Base-by-base conservation (phyloP, 2,113 vertebrate species). In the Anguilla rostrata region DNA sequence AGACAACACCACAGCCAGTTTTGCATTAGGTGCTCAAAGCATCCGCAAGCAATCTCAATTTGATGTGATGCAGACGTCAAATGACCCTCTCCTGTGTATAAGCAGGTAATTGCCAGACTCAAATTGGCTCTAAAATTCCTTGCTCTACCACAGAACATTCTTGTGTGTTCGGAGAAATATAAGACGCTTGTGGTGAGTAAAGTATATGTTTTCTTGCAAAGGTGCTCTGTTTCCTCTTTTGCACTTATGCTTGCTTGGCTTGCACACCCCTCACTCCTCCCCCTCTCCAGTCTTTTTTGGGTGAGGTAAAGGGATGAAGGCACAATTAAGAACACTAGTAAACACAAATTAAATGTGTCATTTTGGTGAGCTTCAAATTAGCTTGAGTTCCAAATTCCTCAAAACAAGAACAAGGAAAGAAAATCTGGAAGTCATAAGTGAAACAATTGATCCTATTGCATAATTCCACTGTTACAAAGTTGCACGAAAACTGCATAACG, bases 341-440 rank as follows among this genome's bases (percentile, higher is more conserved):
- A 12, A 53, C 49, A 53, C 82, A 85, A 39, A 80, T 3, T 43
- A 39, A 40, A 26, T 78, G 85, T 89, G 26, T 29, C 88, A 71
- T 80, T 75, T 88, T 84, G 18, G 83, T 85, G 89, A 39, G 39
- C 20, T 88, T 29, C 71, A 88, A 87, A 80, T 85, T 87, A 41
- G 40, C 63, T 84, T 85, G 22, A 34, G 56, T 82, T 90, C 63
- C 75, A 80, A 39, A 56, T 78, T 82, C 81, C 26, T n/a, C 82
- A 81, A 86, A 83, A 26, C 78, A 78, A 85, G 86, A 49, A n/a
- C 79, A 82, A 89, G 86, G 43, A 43, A 85, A 63, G 49, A 78
- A 89, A 92, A 90, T 90, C 90, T 92, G 87, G 89, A 89, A 92
- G 88, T 71, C 84, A 89, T 87, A 79, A 8, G 9, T 29, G 87